These are phyloP conservation scores for Syngnathus typhle DNA, from an alignment of 2,113 vertebrate genomes.

Conservation along the genomic window DNA sequence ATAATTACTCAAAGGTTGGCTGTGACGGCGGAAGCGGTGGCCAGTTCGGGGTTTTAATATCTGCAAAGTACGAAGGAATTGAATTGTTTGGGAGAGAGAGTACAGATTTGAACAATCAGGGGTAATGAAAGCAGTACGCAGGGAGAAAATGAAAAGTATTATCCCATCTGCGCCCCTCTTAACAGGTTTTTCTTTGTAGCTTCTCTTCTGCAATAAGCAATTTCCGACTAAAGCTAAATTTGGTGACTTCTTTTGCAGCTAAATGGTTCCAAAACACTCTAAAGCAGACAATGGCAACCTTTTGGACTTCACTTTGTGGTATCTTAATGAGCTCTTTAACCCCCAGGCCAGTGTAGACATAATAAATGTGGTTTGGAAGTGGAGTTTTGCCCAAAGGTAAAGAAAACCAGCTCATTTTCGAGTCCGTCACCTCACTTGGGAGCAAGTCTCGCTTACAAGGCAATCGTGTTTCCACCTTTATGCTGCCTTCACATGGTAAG, in stretches of 20 bases:
- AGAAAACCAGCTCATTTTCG: constrained; percentile 48
- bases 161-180: constrained; percentile 42
- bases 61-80: constrained; percentile 36
- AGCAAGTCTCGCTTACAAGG: constrained; percentile 29
- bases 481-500: no score
- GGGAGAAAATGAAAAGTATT: neutral
- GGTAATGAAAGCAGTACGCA: constrained; percentile 55
- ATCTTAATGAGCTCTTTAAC: constrained; percentile 58
- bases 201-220: constrained; percentile 61
- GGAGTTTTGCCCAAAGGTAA: constrained; percentile 27
- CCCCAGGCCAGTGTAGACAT: constrained; percentile 33
- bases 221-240: constrained; percentile 64
- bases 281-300: constrained; percentile 51
- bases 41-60: constrained; percentile 31
- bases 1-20: neutral
- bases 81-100: constrained; percentile 46
- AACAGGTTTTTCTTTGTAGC: constrained; percentile 54
- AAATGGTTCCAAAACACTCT: constrained; percentile 68
- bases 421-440: constrained; percentile 25
- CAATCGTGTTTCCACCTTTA: constrained; percentile 26
- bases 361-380: constrained; percentile 34
- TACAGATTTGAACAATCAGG: constrained; percentile 37
- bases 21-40: neutral
- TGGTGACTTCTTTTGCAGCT: constrained; percentile 63
- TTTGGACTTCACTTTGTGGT: constrained; percentile 39